Evolutionary conservation across 2,888 invertebrate genomes (phyloP).

Genomic region (Oxystoma pomonae): DNA sequence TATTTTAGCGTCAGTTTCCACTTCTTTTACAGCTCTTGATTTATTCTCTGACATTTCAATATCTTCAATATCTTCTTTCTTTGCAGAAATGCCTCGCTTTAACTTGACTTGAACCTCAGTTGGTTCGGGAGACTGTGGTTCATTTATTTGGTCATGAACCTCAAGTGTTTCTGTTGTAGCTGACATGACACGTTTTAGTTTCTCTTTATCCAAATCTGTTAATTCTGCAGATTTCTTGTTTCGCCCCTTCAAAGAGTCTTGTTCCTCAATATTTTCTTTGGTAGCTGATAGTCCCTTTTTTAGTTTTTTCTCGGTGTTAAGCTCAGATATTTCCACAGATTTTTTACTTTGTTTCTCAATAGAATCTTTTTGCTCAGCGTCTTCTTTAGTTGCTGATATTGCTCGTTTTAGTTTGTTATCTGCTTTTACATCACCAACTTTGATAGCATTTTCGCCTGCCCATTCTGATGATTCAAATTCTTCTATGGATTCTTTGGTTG

Average conservation of each 20-base stretch:
- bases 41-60: constrained; percentile 18
- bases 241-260: constrained; percentile 20
- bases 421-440: constrained; percentile 16
- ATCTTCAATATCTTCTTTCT: constrained; percentile 30
- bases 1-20: constrained; percentile 14
- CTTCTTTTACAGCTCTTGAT: constrained; percentile 4
- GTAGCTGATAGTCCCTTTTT: constrained; percentile 16
- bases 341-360: constrained; percentile 25
- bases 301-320: constrained; percentile 18
- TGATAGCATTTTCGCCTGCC: constrained; percentile 14
- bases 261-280: constrained; percentile 29
- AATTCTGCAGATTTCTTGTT: constrained; percentile 26
- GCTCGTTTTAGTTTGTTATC: constrained; percentile 38
- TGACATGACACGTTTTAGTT: constrained; percentile 36
- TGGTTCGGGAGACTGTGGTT: constrained; percentile 17
- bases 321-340: constrained; percentile 13
- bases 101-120: constrained; percentile 24
- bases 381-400: constrained; percentile 30
- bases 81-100: constrained; percentile 38
- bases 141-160: constrained; percentile 18
- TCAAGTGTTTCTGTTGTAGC: constrained; percentile 27
- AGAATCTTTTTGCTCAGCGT: constrained; percentile 30
- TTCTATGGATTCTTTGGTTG: constrained; percentile 27
- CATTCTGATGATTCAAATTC: constrained; percentile 19
- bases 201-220: constrained; percentile 29